Conservation (phyloP, 2,797 vertebrate species). For the Eidolon dupreanum region DNA sequence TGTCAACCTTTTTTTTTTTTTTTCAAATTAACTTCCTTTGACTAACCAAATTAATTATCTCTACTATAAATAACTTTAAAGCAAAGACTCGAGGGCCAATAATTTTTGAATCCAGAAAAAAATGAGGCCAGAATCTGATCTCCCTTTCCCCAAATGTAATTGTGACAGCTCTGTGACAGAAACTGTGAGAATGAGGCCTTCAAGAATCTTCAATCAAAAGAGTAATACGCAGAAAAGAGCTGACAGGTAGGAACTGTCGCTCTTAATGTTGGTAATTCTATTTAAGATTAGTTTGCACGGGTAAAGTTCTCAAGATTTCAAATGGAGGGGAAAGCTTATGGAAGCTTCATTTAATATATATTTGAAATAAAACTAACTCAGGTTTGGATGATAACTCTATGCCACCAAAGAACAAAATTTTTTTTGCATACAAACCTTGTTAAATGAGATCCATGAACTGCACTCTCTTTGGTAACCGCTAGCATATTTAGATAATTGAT, state of each 20-base stretch:
- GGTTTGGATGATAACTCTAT: neutral
- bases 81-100: neutral
- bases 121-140: neutral
- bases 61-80: conserved; percentile 40
- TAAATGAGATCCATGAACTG: conserved; percentile 62
- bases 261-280: conserved; percentile 28
- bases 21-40: neutral
- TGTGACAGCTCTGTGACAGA: neutral
- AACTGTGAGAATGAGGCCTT: neutral
- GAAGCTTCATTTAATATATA: conserved; percentile 52
- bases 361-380: conserved; percentile 61
- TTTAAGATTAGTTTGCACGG: conserved; percentile 5
- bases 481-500: conserved; percentile 72
- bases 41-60: conserved; percentile 41
- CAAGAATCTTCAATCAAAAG: conserved; percentile 36
- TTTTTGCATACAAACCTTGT: conserved; percentile 46
- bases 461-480: conserved; percentile 17
- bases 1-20: neutral
- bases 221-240: conserved; percentile 44
- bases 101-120: conserved; percentile 28
- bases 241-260: neutral
- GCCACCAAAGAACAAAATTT: conserved; percentile 20
- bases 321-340: neutral
- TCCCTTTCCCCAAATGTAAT: neutral
- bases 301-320: conserved; percentile 54